Evolutionary conservation across 2,113 vertebrate genomes (phyloP).

Genomic region (Scatophagus argus): DNA sequence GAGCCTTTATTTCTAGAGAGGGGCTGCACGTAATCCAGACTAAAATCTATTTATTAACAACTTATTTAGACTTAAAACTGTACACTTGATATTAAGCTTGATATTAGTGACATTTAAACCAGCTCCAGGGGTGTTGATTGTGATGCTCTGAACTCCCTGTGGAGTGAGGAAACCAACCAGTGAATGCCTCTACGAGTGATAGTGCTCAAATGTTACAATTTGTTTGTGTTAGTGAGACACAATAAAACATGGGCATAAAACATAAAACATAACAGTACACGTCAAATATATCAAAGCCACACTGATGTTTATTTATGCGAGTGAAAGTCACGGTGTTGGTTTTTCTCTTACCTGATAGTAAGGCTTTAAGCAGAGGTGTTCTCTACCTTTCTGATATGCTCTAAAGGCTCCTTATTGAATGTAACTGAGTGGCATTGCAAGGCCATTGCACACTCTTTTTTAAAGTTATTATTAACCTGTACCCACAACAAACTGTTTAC

Average conservation of each 20-base stretch:
- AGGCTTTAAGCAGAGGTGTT: neutral
- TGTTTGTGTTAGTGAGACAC: neutral
- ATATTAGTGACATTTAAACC: too few relatives aligned
- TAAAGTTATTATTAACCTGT: conserved; percentile 7
- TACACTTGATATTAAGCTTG: neutral
- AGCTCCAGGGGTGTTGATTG: too few relatives aligned
- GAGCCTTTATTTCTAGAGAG: neutral
- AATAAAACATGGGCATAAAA: neutral
- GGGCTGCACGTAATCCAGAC: neutral
- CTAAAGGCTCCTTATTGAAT: neutral
- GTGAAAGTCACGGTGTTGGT: neutral
- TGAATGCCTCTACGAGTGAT: neutral
- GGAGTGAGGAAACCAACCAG: neutral
- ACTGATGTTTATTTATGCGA: neutral
- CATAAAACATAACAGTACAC: too few relatives aligned
- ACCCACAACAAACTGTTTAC: conserved; percentile 1
- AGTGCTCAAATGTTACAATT: neutral
- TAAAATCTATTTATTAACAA: neutral
- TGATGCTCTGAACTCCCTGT: neutral
- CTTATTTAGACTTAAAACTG: neutral
- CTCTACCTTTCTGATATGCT: neutral
- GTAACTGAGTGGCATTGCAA: neutral
- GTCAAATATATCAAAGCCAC: too few relatives aligned
- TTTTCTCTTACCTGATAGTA: neutral
- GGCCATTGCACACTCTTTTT: neutral